Base-by-base conservation (phyloP, 2,797 vertebrate genomes). In the Dermochelys coriacea region DNA sequence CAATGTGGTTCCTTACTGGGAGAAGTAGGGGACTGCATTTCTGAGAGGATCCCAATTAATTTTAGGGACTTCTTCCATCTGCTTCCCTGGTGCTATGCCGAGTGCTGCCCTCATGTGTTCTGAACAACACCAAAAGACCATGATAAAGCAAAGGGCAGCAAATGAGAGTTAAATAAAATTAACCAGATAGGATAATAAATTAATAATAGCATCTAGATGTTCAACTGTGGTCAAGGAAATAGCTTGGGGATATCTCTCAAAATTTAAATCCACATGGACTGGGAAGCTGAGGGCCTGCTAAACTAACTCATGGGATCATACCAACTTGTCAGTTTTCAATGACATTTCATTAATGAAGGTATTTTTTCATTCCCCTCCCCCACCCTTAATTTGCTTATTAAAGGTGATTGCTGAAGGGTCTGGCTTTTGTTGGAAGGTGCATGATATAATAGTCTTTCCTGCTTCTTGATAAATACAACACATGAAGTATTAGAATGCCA, bases 241-340 rank as follows among this genome's bases (percentile, higher is more conserved):
- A 96, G 95, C 94, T 86, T 94, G 87, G 93, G 91, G 3, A 49
- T 61, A 50, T 75, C 82, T 91, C 91, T 80, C 75, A 80, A 51
- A 91, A 8, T 47, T 64, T 23, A 90, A 29, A 97, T 92, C 82
- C 93, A 96, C 61, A 87, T 89, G 87, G 94, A 47, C 87, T 97
- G 91, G 97, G 95, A 93, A 88, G 84, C 92, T 54, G 29, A 97
- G 91, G 95, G 88, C 91, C 90, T 95, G 93, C 94, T 93, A 95
- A 94, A 90, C 95, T 96, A 91, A 90, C 94, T 37, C n/a, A n/a
- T 19, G 19, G 64, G 5, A 14, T 96, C 95, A 51, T n/a, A 96
- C 94, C 95, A 94, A 96, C 96, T 91, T 94, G 95, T 94, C 96
- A 96, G 95, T 96, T 95, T 96, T 96, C 96, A 96, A 94, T 95